Evolutionary conservation across 2,113 vertebrate species (phyloP).

Genomic region (Podiceps cristatus): DNA sequence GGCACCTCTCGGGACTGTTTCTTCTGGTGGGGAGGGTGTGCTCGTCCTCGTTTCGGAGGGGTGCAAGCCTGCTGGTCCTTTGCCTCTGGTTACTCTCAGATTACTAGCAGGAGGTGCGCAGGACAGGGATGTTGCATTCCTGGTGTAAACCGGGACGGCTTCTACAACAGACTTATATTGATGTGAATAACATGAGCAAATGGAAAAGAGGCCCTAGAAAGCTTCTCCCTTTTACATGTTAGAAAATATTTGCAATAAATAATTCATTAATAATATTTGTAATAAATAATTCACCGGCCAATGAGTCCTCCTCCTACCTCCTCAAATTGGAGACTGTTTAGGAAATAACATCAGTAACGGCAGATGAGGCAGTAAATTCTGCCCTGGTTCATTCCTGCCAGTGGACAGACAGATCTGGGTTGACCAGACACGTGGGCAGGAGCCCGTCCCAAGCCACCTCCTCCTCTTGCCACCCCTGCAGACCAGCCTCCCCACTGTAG

Average conservation of each 20-base stretch:
- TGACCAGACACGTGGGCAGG: not conserved
- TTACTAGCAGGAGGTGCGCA: not conserved
- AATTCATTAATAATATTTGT: constrained; percentile 55
- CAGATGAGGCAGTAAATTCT: not conserved
- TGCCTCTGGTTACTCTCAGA: not conserved
- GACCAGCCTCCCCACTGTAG: not conserved
- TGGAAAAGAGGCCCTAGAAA: not conserved
- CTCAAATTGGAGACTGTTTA: constrained; percentile 7
- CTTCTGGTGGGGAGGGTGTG: not conserved
- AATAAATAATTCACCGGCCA: constrained; percentile 46
- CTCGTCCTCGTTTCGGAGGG: not conserved
- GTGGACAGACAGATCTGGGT: not conserved
- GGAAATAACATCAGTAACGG: not conserved
- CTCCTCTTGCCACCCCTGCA: not conserved
- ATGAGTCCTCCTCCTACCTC: not conserved
- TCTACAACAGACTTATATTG: not conserved
- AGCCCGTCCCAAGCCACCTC: not conserved
- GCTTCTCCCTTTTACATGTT: not conserved
- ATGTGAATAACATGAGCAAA: not conserved
- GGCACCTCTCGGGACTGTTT: constrained; percentile 36
- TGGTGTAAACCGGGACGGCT: not conserved
- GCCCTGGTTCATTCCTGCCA: not conserved
- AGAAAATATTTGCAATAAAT: constrained; percentile 38
- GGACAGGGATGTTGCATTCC: not conserved
- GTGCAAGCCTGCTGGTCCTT: not conserved